Evolutionary conservation across 2,113 vertebrate species (phyloP).

Genomic region (Piaya cayana): DNA sequence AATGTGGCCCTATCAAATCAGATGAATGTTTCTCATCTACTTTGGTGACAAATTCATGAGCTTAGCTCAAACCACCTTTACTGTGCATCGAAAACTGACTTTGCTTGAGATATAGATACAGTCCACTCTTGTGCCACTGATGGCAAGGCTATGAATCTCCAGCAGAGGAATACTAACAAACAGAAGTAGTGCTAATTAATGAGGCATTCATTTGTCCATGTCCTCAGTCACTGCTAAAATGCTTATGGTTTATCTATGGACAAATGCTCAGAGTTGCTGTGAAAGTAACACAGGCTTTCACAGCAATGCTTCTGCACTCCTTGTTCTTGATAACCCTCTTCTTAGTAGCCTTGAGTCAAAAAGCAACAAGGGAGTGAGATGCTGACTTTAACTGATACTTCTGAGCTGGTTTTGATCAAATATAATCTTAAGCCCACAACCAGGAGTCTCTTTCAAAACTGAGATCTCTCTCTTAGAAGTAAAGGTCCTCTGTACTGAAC

Average conservation of each 20-base stretch:
- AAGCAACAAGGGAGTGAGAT: not conserved
- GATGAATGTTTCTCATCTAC: not conserved
- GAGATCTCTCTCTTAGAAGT: not conserved
- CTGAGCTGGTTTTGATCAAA: constrained; percentile 1
- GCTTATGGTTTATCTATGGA: not conserved
- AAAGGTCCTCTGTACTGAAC: not conserved
- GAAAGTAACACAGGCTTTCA: not conserved
- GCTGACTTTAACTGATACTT: not conserved
- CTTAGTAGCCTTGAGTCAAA: not conserved
- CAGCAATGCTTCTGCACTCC: not conserved
- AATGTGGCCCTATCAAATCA: not conserved
- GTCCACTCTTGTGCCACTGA: not conserved
- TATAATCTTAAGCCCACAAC: not conserved
- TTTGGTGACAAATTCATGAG: not conserved
- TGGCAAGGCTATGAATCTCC: not conserved
- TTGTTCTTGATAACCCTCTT: not conserved
- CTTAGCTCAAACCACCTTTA: not conserved
- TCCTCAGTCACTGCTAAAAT: not conserved
- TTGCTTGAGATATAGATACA: not conserved
- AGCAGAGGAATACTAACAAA: not conserved
- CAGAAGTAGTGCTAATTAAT: not conserved
- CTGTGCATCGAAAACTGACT: not conserved
- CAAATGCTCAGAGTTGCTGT: not conserved
- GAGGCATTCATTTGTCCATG: not conserved
- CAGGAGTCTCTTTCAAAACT: not conserved